Conservation (phyloP, 1,140 invertebrate species). For the Euura lappo region DNA sequence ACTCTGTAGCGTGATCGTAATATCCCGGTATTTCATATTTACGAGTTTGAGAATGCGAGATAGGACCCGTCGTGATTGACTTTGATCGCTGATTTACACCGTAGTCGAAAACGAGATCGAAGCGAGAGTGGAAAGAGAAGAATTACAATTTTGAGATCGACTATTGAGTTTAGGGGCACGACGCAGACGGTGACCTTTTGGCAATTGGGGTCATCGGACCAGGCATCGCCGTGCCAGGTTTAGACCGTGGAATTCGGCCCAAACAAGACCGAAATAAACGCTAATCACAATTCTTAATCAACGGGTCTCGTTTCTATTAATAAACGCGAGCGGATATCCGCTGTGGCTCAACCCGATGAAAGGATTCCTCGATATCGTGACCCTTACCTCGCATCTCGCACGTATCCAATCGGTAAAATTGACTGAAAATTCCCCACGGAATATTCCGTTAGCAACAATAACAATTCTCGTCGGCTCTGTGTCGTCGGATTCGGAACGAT, state of each 20-base stretch:
- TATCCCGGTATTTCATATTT: too few relatives aligned
- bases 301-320: slow-evolving; percentile 36
- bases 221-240: slow-evolving; percentile 50
- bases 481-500: neutral
- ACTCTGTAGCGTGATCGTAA: too few relatives aligned
- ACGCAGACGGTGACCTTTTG: slow-evolving; percentile 41
- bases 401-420: neutral
- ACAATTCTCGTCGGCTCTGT: neutral
- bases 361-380: too few relatives aligned
- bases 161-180: neutral
- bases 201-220: slow-evolving; percentile 57
- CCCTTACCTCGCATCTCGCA: neutral
- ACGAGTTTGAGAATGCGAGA: too few relatives aligned
- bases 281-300: slow-evolving; percentile 57
- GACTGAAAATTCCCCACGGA: neutral
- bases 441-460: neutral
- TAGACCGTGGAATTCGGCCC: slow-evolving; percentile 49
- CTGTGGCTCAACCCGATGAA: too few relatives aligned
- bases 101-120: too few relatives aligned
- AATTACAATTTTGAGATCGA: neutral
- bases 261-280: slow-evolving; percentile 57
- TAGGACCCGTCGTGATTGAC: too few relatives aligned
- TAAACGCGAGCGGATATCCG: too few relatives aligned
- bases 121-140: too few relatives aligned
- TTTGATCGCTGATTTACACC: too few relatives aligned